Percentiles rank a stretch among this genome's conserved stretches.
phyloP scores from a whole-genome alignment of 2,113 vertebrate species.

The Cricetomys ansorgei region DNA sequence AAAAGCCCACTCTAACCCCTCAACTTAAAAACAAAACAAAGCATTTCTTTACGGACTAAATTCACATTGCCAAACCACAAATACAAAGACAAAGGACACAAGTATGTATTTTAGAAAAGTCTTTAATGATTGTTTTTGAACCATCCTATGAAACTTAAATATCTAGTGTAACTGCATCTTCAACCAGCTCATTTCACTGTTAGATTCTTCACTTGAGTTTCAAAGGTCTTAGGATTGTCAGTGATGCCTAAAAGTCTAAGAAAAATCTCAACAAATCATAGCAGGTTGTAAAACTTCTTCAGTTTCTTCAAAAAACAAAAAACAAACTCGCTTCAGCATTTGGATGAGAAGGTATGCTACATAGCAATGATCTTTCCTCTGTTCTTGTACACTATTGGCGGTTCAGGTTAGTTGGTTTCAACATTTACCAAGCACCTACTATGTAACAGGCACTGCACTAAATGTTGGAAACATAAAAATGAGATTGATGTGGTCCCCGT shows the following conservation, averaged over 20 bases:
- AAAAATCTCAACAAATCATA: constrained; percentile 66
- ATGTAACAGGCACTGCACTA: constrained; percentile 66
- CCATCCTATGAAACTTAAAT: constrained; percentile 32
- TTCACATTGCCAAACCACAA: not conserved
- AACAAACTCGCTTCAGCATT: constrained; percentile 8
- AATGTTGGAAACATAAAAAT: constrained; percentile 61
- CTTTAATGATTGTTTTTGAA: constrained; percentile 64
- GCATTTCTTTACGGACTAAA: not conserved
- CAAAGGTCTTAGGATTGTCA: not conserved
- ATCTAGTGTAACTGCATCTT: not conserved
- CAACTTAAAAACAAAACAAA: constrained; percentile 63
- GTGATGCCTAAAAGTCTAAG: constrained; percentile 71
- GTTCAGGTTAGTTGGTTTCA: constrained; percentile 47
- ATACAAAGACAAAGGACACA: not conserved
- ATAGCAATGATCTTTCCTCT: not conserved
- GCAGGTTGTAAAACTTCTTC: constrained; percentile 62
- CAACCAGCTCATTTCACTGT: not conserved
- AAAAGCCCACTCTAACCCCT: constrained; percentile 15
- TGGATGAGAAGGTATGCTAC: constrained; percentile 59
- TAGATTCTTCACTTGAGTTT: not conserved
- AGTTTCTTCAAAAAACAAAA: constrained; percentile 1
- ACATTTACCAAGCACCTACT: constrained; percentile 74
- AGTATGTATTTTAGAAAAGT: not conserved
- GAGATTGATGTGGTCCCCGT: constrained; percentile 36
- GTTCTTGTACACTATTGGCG: constrained; percentile 62